Base-by-base conservation (phyloP, 1,140 invertebrate genomes). In the Monochamus saltuarius region DNA sequence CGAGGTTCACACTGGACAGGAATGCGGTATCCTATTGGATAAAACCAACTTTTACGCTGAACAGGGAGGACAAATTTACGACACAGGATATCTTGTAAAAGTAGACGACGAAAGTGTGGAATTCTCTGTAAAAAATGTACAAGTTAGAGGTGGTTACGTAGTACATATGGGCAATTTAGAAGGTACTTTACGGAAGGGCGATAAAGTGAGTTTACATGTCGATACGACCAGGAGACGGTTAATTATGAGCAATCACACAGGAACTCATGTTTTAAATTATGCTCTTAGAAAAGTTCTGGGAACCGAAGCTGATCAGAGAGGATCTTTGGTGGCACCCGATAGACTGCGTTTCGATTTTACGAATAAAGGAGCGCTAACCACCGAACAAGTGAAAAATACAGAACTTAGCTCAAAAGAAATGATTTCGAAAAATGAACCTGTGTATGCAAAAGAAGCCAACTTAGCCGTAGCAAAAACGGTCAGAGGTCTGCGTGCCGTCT, bases 231-330 rank as follows among this genome's bases (percentile, higher is more conserved):
- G 95, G 59, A 82, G 96, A 73, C 83, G 89, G 67, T 77, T 92
- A 6, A 83, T 99, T 17, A 99, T 99, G 98, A 97, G 93, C 71
- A 99, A 99, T 80, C 98, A 99, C 73, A 99, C 97, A 17, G 98
- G 94, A 19, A 99, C 98, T 1, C 98, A 99, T 79, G 87, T 96
- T 46, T 81, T 99, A 0, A 99, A 99, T 81, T 95, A 90, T 81
- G 94, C 93, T 22, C 80, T 99, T 38, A 83, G 97, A 50, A 86
- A 88, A 75, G 92, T 99, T 46, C 79, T 99, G 14, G 88, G 91
- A 8, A 87, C 87, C 62, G 94, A 97, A 70, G 89, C 93, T 40
- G 97, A 99, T 78, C 98, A 99, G 79, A 89, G 90, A 74, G 98
- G 98, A 39, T 99, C 97, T 1, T 82, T 99, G n/a, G 98, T 99